Percentiles rank a stretch among this genome's conserved stretches.
Evolutionary conservation across 23 tunicate genomes (phyloP).

Genomic region (Diplosoma virens): DNA sequence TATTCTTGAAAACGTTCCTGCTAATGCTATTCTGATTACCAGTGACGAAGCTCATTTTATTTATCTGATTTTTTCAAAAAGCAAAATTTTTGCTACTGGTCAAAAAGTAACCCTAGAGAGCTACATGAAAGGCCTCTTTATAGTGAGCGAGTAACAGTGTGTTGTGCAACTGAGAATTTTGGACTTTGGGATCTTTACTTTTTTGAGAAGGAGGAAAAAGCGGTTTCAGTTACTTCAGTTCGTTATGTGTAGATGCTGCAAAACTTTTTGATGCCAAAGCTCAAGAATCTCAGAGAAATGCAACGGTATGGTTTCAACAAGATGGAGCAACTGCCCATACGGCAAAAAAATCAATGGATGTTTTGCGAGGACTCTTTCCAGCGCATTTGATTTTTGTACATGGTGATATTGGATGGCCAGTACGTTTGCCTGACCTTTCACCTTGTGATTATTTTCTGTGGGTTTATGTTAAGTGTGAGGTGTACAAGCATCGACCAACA

Average conservation of each 20-base stretch:
- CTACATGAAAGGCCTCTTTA: conserved; percentile 4
- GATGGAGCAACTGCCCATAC: conserved; percentile 28
- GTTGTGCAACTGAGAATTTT: conserved; percentile 2
- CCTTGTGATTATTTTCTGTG: conserved; percentile 24
- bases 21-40: too few species aligned
- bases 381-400: conserved; percentile 5
- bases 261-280: conserved; percentile 4
- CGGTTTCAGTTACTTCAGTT: conserved; percentile 19
- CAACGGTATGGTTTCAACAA: conserved; percentile 24
- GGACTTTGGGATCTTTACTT: conserved; percentile 8
- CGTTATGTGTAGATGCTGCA: conserved; percentile 8
- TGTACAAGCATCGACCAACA: conserved; percentile 19
- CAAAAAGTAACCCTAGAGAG: neutral
- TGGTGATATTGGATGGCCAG: conserved; percentile 25
- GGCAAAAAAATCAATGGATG: conserved; percentile 18
- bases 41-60: neutral
- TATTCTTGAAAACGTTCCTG: too few species aligned
- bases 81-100: conserved; percentile 10
- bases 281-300: conserved; percentile 1
- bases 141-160: conserved; percentile 9
- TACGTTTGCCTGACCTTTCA: conserved; percentile 14
- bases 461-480: conserved; percentile 11
- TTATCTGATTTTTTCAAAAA: conserved; percentile 1
- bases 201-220: conserved; percentile 4
- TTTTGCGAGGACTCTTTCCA: conserved; percentile 17